A percentile compares a stretch with the other conserved stretches of the same genome.
Conservation (phyloP, 2,888 invertebrate genomes). For the Hoplodrina blanda region DNA sequence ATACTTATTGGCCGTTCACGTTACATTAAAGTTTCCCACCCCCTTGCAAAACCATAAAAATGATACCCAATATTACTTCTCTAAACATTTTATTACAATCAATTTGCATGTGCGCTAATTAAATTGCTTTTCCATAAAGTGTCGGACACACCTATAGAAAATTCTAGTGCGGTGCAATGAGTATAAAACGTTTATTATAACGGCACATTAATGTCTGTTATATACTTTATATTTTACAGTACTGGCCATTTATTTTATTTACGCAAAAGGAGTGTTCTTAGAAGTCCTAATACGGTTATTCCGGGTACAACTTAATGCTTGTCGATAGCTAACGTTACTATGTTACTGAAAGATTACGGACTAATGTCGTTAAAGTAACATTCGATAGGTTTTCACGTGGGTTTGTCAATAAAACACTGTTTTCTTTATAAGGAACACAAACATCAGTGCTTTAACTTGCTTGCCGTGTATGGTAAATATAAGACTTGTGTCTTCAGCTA, state of each 20-base stretch:
- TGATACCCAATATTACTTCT: neutral
- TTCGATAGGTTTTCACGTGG: slow-evolving; percentile 25
- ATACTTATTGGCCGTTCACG: neutral
- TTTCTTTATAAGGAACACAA: slow-evolving; percentile 40
- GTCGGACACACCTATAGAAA: slow-evolving; percentile 28
- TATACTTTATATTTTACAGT: slow-evolving; percentile 28
- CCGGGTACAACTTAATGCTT: slow-evolving; percentile 18
- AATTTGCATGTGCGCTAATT: slow-evolving; percentile 28
- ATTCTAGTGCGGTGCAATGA: slow-evolving; percentile 7
- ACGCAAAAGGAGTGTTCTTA: slow-evolving; percentile 33
- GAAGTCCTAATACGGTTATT: slow-evolving; percentile 45
- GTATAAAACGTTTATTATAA: slow-evolving; percentile 27
- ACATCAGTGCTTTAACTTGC: slow-evolving; percentile 1
- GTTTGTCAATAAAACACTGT: slow-evolving; percentile 45
- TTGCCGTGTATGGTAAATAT: slow-evolving; percentile 25
- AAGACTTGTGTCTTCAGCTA: neutral
- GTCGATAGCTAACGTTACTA: slow-evolving; percentile 17
- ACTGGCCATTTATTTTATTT: slow-evolving; percentile 30
- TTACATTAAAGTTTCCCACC: neutral
- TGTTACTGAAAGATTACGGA: slow-evolving; percentile 34
- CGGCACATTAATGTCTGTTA: slow-evolving; percentile 6
- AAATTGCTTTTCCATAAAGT: slow-evolving; percentile 27
- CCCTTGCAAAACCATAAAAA: neutral
- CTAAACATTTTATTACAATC: slow-evolving; percentile 22
- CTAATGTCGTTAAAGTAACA: slow-evolving; percentile 17